A percentile compares a stretch with the other conserved stretches of the same genome.
These are phyloP conservation scores for Promerops cafer DNA, from an alignment of 2,113 vertebrate genomes.

Conservation along the genomic window DNA sequence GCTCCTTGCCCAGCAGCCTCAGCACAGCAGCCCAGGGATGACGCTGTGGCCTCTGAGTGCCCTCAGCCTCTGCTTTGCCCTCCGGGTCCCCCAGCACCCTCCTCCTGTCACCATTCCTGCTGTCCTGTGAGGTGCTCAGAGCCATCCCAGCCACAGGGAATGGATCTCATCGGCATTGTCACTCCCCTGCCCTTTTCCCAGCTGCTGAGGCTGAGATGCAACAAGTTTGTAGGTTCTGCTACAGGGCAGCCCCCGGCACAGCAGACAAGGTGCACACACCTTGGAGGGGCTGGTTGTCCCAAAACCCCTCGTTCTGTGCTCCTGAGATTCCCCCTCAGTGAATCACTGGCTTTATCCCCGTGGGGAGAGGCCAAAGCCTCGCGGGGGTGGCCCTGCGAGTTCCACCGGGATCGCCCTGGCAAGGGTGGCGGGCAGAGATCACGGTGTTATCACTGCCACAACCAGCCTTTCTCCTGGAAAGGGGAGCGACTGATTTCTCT, in stretches of 20 bases:
- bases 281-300: neutral
- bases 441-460: neutral
- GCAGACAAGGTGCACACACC: neutral
- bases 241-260: fast-evolving
- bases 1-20: neutral
- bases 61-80: neutral
- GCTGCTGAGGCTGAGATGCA: neutral
- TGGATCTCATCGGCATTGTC: fast-evolving
- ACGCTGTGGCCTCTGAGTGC: neutral
- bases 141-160: fast-evolving
- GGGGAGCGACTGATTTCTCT: neutral
- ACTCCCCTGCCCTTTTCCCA: neutral
- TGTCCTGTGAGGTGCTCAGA: neutral
- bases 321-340: neutral
- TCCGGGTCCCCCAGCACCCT: fast-evolving
- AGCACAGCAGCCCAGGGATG: neutral
- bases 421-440: neutral
- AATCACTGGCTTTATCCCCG: neutral
- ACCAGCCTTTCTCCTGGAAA: neutral
- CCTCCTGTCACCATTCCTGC: neutral
- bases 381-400: fast-evolving
- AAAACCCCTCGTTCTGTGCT: fast-evolving
- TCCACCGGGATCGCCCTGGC: fast-evolving
- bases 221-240: neutral
- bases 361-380: fast-evolving